Conservation (phyloP, 2,797 vertebrate species). For the Telmatherina bonti region DNA sequence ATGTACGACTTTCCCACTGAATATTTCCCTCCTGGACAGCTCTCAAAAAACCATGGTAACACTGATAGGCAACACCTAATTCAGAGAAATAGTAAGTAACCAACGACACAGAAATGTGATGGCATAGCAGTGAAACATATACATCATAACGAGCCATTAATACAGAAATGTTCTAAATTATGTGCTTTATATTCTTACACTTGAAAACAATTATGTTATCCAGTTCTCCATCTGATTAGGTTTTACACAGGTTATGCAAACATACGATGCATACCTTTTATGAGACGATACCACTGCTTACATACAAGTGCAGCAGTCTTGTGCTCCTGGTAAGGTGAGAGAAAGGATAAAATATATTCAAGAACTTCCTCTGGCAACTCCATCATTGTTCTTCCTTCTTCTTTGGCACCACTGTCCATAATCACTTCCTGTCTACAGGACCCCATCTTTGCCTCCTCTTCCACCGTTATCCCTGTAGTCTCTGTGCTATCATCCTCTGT, state of each 20-base stretch:
- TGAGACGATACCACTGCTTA: constrained; percentile 99
- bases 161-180: neutral
- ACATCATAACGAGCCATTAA: neutral
- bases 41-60: constrained; percentile 97
- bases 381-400: constrained; percentile 87
- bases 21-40: constrained; percentile 97
- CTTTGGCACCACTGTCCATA: constrained; percentile 71
- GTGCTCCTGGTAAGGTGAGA: constrained; percentile 98
- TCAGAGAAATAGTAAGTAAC: constrained; percentile 27
- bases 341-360: constrained; percentile 97
- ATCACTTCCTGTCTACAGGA: constrained; percentile 67
- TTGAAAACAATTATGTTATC: constrained; percentile 5
- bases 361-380: constrained; percentile 97
- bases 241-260: constrained; percentile 1
- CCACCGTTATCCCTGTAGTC: constrained; percentile 67
- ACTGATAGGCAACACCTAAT: constrained; percentile 96
- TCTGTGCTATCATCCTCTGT: constrained; percentile 86
- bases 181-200: neutral
- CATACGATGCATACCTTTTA: constrained; percentile 88
- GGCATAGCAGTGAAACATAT: neutral
- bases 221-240: neutral
- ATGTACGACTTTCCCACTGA: constrained; percentile 99
- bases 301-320: constrained; percentile 98
- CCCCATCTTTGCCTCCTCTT: constrained; percentile 80
- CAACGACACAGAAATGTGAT: neutral